Base-by-base conservation (phyloP, 1,140 invertebrate species). In the Ridgeia piscesae region DNA sequence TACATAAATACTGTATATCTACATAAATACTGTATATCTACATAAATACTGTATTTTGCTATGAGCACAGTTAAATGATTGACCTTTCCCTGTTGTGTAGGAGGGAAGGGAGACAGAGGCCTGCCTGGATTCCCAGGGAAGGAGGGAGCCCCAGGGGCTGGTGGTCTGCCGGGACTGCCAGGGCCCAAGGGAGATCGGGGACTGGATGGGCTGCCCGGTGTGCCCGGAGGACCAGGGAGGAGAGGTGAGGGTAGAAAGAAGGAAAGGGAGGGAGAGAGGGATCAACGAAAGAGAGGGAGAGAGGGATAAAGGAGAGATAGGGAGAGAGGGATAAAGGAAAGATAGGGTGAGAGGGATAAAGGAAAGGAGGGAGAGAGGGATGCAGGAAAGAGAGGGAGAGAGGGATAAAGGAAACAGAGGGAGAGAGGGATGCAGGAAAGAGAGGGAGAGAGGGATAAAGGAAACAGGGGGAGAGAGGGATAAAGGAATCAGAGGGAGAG, bases 81-180 rank as follows among this genome's bases (percentile, higher is more conserved):
- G 42, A 42, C 11, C 4, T 42, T 77, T 77, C 48, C 90, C 27
- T 77, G 58, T 77, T 77, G 17, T 77, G 91, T 58, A 34, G 93
- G 93, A 11, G 34, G 77, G 21, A 89, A 91, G 42, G 93, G 93
- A 35, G 14, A 34, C 6, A 31, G 34, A 27, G 92, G 92, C 35
- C 14, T 58, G 33, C 50, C 88, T 9, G 92, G 92, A 34, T 35
- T 48, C 17, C 58, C 77, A 50, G 92, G 92, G 34, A 34, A 48
- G 31, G 92, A 89, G 4, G 92, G 92, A 33, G 91, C 77, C 2
- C 89, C 92, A 89, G 92, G 92, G 35, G 35, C 90, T 91, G 33
- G 89, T 88, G 92, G 92, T 17, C 27, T 35, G 33, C 42, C 34
- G 11, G 92, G 92, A 88, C 33, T 48, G n/a, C 50, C 91, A 31